Base-by-base conservation (phyloP, 1,140 invertebrate species). In the Zophobas morio region DNA sequence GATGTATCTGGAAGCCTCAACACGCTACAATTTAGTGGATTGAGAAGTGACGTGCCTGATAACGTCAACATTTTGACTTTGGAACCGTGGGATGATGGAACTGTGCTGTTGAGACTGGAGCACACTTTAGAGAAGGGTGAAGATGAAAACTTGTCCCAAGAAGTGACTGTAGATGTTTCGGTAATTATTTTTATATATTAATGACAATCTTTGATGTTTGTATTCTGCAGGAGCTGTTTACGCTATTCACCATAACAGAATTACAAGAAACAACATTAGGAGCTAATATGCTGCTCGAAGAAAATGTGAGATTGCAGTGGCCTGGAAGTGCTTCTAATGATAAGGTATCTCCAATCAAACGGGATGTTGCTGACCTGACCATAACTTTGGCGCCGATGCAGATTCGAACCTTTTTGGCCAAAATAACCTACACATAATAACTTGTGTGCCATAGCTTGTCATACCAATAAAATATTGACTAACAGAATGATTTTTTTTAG, bases 61-160 rank as follows among this genome's bases (percentile, higher is more conserved):
- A 95, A 96, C 84, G 90, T 98, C 0, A 92, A 97, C 78, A 86
- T 99, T 32, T 86, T 99, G 34, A 97, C 96, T 5, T 85, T 98
- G 71, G 96, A 98, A 84, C 93, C 95, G 2, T 95, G 95, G 91
- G 91, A 92, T 60, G 89, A 88, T 6, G 87, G 86, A 0, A 89
- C 89, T 6, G 85, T 95, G 6, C 88, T 99, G 1, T 79, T 99
- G 0, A 89, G 97, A 60, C 87, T 99, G 1, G 97, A 99, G 83
- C 96, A 99, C 85, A 90, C 96, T 57, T 92, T 95, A 78, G 95
- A 97, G 84, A 90, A 89, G 33, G 87, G 87, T 3, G 94, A 96
- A 83, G 91, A 94, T 77, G 79, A 84, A 0, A 77, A 85, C 36
- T 81, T 90, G 34, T 94, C 92, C 32, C 82, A 89, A 74, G 88